Conservation (phyloP, 2,797 vertebrate species). For the Molossus alvarezi region DNA sequence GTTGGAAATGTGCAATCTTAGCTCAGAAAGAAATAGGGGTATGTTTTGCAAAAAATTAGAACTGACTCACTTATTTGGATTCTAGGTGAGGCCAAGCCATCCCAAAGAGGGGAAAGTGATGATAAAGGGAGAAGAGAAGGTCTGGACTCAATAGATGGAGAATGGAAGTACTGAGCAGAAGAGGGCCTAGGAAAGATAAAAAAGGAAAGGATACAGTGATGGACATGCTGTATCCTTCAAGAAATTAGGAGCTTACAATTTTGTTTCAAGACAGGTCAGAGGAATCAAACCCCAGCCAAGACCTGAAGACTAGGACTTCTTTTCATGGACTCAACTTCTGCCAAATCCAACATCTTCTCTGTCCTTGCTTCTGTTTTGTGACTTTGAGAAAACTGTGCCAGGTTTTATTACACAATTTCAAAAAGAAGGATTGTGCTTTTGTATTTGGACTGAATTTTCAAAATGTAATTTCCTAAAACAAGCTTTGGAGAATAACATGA, state of each 20-base stretch:
- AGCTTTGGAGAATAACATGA: conserved; percentile 66
- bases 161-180: neutral
- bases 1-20: conserved; percentile 73
- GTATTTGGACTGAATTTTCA: conserved; percentile 72
- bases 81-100: neutral
- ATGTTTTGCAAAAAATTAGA: conserved; percentile 73
- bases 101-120: neutral
- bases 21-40: conserved; percentile 64
- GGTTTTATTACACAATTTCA: conserved; percentile 72
- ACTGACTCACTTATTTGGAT: conserved; percentile 62
- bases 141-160: neutral
- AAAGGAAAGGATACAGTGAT: neutral
- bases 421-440: conserved; percentile 68
- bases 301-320: neutral
- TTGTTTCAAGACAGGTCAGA: conserved; percentile 7
- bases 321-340: conserved; percentile 45
- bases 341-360: conserved; percentile 5
- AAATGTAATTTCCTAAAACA: conserved; percentile 79
- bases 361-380: conserved; percentile 58
- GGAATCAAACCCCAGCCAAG: neutral
- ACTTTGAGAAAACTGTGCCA: conserved; percentile 61
- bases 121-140: neutral
- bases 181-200: neutral
- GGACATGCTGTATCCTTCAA: neutral
- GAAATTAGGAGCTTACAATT: neutral